Evolutionary conservation across 2,888 invertebrate genomes (phyloP).

Genomic region (Volucella inanis): DNA sequence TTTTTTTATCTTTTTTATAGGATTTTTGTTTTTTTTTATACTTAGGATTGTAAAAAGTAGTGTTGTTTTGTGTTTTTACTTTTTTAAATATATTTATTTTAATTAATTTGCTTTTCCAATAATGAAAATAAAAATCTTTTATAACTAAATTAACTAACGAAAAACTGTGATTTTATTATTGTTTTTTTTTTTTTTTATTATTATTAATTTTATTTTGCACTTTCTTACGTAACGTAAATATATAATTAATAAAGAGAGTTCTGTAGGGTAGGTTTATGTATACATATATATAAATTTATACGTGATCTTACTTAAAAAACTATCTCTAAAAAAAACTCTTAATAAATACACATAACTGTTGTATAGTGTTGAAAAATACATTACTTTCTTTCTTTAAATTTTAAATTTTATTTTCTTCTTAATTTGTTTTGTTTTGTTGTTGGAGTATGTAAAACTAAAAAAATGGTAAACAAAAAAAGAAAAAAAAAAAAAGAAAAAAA

Average conservation of each 20-base stretch:
- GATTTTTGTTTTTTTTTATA: conserved; percentile 60
- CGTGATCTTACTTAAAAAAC: conserved; percentile 57
- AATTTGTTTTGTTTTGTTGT: neutral
- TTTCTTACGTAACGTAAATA: conserved; percentile 69
- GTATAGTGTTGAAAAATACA: conserved; percentile 45
- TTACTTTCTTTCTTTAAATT: conserved; percentile 28
- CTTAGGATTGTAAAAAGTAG: conserved; percentile 75
- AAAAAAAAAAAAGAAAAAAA: conserved; percentile 15
- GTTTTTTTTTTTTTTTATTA: conserved; percentile 33
- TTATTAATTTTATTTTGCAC: conserved; percentile 67
- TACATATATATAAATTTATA: conserved; percentile 72
- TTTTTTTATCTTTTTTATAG: conserved; percentile 57
- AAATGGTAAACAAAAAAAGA: conserved; percentile 23
- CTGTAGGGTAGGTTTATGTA: conserved; percentile 55
- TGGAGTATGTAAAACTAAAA: conserved; percentile 57
- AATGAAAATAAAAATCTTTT: conserved; percentile 33
- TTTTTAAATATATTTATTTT: conserved; percentile 13
- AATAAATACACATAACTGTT: conserved; percentile 67
- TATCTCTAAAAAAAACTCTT: conserved; percentile 64
- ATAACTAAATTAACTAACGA: conserved; percentile 68
- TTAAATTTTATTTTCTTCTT: too few species aligned
- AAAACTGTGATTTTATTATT: conserved; percentile 63
- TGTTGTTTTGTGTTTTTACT: conserved; percentile 57
- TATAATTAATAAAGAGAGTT: conserved; percentile 63
- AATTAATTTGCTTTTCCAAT: conserved; percentile 52